These are phyloP conservation scores for Scaptomyza parva DNA, from an alignment of 2,888 invertebrate genomes.

Conservation along the genomic window DNA sequence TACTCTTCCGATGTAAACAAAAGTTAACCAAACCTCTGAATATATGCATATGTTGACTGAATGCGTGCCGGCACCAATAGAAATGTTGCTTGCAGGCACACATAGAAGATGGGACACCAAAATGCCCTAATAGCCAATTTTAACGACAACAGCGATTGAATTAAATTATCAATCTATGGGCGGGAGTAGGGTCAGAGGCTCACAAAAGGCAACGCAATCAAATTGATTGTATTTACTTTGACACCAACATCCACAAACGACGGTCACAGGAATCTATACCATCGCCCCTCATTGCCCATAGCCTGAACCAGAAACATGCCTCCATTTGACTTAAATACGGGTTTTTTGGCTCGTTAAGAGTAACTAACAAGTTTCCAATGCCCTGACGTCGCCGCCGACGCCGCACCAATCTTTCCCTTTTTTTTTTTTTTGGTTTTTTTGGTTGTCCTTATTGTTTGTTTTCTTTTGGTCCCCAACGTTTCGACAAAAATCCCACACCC, in stretches of 20 bases:
- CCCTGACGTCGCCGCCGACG: conserved; percentile 18
- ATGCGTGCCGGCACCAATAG: conserved; percentile 55
- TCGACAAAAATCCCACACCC: conserved; percentile 25
- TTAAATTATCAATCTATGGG: conserved; percentile 76
- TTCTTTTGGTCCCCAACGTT: conserved; percentile 20
- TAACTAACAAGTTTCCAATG: conserved; percentile 68
- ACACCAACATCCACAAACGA: conserved; percentile 58
- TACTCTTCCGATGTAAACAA: conserved; percentile 9
- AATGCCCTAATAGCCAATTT: conserved; percentile 52
- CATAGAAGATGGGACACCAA: conserved; percentile 7
- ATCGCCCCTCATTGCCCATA: conserved; percentile 1
- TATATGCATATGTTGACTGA: conserved; percentile 20
- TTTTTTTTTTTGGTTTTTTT: conserved; percentile 18
- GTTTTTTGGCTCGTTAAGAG: conserved; percentile 78
- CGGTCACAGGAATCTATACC: conserved; percentile 12
- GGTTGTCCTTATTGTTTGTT: conserved; percentile 57
- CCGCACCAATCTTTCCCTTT: conserved; percentile 21
- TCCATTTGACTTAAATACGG: conserved; percentile 74
- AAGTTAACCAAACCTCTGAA: conserved; percentile 1
- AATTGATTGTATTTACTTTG: conserved; percentile 80
- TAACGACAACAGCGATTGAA: conserved; percentile 74
- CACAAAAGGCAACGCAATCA: conserved; percentile 64
- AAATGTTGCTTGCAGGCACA: conserved; percentile 42
- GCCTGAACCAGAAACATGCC: conserved; percentile 4
- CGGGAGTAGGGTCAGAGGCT: conserved; percentile 51